Conservation (phyloP, 2,888 invertebrate genomes). For the Synanthedon andrenaeformis region DNA sequence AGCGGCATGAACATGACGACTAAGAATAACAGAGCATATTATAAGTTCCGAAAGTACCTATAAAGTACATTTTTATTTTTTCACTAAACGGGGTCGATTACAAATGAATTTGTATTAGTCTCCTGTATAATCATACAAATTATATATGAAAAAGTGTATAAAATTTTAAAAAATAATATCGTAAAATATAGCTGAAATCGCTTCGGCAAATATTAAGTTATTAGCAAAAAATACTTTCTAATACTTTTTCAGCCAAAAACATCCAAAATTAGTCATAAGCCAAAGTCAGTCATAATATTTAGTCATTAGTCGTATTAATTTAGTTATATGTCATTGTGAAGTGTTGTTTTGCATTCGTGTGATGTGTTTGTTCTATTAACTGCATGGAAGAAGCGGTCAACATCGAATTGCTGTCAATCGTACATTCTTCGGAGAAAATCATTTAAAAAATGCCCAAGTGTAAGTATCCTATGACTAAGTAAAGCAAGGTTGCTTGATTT, state of each 20-base stretch:
- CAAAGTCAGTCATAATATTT: background rate
- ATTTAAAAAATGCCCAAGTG: conserved; percentile 45
- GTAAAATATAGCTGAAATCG: too few relatives aligned
- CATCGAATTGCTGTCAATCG: conserved; percentile 8
- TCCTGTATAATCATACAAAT: too few relatives aligned
- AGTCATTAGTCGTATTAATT: background rate
- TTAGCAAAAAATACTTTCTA: background rate
- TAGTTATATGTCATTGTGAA: background rate
- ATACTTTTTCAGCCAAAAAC: conserved; percentile 34
- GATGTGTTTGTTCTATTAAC: conserved; percentile 32
- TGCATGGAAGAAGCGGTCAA: conserved; percentile 23
- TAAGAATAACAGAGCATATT: background rate
- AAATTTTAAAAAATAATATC: too few relatives aligned
- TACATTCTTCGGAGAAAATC: conserved; percentile 19
- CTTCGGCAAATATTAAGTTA: background rate
- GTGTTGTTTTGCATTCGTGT: conserved; percentile 17
- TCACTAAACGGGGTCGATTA: background rate
- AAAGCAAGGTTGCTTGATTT: too few relatives aligned
- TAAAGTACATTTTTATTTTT: background rate
- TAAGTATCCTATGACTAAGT: conserved; percentile 22
- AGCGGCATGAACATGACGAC: background rate
- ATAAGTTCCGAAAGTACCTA: background rate
- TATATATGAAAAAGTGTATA: too few relatives aligned
- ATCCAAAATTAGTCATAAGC: conserved; percentile 31
- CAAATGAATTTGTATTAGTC: too few relatives aligned